Conservation (phyloP, 2,113 vertebrate species). For the Elanus axillaris region DNA sequence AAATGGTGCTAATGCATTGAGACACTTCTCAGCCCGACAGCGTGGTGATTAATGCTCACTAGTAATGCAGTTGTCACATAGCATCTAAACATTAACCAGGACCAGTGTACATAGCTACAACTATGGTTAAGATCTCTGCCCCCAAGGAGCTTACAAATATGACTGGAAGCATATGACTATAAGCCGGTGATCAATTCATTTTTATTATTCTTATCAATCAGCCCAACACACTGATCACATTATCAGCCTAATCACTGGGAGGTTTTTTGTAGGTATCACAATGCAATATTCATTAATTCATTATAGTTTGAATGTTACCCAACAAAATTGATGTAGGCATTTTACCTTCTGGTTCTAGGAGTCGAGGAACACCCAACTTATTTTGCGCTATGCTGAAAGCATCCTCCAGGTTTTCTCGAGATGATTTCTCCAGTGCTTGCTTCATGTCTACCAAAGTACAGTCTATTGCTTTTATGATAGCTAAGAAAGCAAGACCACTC, state of each 20-base stretch:
- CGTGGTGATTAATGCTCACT: neutral
- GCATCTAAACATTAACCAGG: neutral
- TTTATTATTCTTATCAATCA: neutral
- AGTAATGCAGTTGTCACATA: neutral
- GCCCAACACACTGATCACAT: neutral
- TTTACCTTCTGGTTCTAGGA: constrained; percentile 93
- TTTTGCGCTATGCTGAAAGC: constrained; percentile 89
- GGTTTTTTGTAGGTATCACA: neutral
- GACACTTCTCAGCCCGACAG: neutral
- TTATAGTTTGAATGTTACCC: neutral
- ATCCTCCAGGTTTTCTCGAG: constrained; percentile 88
- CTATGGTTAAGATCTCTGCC: neutral
- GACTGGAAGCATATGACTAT: neutral
- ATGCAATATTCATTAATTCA: neutral
- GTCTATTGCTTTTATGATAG: constrained; percentile 93
- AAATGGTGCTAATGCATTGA: neutral
- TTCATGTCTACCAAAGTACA: constrained; percentile 90
- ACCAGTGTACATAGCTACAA: neutral
- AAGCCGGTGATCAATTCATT: neutral
- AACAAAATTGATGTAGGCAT: neutral
- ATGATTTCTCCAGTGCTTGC: constrained; percentile 80
- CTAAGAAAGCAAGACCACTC: constrained; percentile 92
- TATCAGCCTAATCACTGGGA: neutral
- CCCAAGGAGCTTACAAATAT: neutral
- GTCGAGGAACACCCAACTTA: constrained; percentile 86